These are phyloP conservation scores for Dynastes tityus DNA, from an alignment of 2,888 invertebrate genomes.

Conservation along the genomic window DNA sequence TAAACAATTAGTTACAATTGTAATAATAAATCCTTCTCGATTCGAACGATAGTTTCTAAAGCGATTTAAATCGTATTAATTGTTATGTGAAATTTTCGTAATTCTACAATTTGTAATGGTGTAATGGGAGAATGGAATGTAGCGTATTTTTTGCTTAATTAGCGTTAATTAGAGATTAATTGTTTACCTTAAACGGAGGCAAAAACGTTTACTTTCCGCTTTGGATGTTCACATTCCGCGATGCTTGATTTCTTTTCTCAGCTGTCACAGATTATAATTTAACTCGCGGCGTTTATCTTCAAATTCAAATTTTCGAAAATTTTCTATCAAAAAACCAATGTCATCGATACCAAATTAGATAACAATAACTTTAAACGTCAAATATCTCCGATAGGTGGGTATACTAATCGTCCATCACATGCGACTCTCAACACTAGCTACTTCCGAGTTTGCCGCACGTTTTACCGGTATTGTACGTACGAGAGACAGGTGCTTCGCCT, in stretches of 20 bases:
- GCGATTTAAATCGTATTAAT: neutral
- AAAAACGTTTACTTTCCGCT: neutral
- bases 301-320: neutral
- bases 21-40: neutral
- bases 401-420: no score
- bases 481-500: no score
- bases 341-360: no score
- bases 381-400: no score
- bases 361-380: no score
- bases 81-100: neutral
- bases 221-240: slow-evolving; percentile 23
- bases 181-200: slow-evolving; percentile 27
- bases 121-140: neutral
- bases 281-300: neutral
- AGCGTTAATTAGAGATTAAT: slow-evolving; percentile 24
- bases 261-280: neutral
- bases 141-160: neutral
- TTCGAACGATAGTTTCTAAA: neutral
- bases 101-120: slow-evolving; percentile 16
- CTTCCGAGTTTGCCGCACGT: neutral
- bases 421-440: no score
- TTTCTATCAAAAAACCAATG: no score
- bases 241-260: neutral
- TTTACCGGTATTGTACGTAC: neutral
- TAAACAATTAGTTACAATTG: no score